Evolutionary conservation across 2,113 vertebrate species (phyloP).

Genomic region (Rhabdomys dilectus): DNA sequence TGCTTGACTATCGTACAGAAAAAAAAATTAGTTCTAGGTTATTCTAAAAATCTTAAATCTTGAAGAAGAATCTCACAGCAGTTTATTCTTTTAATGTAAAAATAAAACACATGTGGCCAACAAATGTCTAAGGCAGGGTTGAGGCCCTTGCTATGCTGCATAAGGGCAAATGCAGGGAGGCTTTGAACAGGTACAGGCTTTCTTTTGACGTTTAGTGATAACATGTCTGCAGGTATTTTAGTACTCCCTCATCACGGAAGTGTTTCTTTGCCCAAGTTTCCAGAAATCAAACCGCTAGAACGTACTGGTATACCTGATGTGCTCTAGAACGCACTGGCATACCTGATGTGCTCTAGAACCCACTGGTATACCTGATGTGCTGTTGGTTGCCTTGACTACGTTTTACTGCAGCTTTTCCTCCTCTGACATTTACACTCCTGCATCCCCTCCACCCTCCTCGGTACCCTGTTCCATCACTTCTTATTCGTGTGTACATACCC

Average conservation of each 20-base stretch:
- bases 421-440: neutral
- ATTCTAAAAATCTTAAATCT: neutral
- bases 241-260: neutral
- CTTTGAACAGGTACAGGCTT: neutral
- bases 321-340: neutral
- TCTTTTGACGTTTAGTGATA: neutral
- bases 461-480: neutral
- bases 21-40: neutral
- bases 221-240: neutral
- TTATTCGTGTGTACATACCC: neutral
- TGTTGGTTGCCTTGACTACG: neutral
- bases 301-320: neutral
- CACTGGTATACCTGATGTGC: neutral
- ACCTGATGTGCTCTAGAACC: neutral
- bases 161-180: slow-evolving; percentile 20
- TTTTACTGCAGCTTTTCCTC: neutral
- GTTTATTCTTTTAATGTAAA: slow-evolving; percentile 28
- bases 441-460: neutral
- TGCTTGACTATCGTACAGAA: neutral
- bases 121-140: neutral
- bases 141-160: neutral
- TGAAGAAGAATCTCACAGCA: neutral
- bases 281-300: slow-evolving; percentile 8
- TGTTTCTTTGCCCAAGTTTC: slow-evolving; percentile 12
- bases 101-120: neutral